Conservation (phyloP, 2,888 invertebrate genomes). For the Mythimna albipuncta region DNA sequence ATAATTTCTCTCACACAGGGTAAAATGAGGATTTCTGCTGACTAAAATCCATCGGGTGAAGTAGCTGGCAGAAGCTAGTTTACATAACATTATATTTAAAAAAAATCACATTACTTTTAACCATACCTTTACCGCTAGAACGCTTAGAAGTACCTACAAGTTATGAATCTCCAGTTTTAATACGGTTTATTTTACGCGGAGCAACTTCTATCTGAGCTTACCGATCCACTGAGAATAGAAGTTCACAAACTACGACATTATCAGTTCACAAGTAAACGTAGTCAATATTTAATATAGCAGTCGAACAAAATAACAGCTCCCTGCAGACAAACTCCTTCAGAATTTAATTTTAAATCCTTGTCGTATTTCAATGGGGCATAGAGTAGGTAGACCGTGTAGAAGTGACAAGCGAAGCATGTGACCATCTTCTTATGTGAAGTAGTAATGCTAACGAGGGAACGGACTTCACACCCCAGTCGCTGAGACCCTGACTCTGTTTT, state of each 20-base stretch:
- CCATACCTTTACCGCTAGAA: not conserved
- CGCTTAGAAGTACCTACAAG: not conserved
- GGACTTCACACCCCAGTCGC: too few species aligned
- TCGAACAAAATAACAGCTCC: slow-evolving; percentile 42
- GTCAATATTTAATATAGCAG: slow-evolving; percentile 42
- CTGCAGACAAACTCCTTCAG: slow-evolving; percentile 47
- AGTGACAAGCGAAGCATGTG: not conserved
- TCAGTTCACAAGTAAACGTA: slow-evolving; percentile 29
- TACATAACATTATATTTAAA: too few species aligned
- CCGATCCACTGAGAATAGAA: slow-evolving; percentile 34
- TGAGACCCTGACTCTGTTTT: too few species aligned
- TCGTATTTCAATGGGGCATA: slow-evolving; percentile 43
- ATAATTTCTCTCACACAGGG: too few species aligned
- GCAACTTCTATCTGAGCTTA: not conserved
- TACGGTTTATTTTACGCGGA: slow-evolving; percentile 1
- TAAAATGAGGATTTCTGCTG: too few species aligned
- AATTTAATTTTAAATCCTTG: slow-evolving; percentile 55
- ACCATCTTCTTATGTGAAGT: too few species aligned
- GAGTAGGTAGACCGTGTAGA: slow-evolving; percentile 4
- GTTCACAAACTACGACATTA: slow-evolving; percentile 31
- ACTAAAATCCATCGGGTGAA: too few species aligned
- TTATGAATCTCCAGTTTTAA: not conserved
- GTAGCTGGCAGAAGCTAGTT: too few species aligned
- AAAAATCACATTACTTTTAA: not conserved
- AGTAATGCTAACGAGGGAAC: too few species aligned